A percentile compares a stretch with the other conserved stretches of the same genome.
Evolutionary conservation across 2,113 vertebrate genomes (phyloP).

Genomic region (Gobius niger): DNA sequence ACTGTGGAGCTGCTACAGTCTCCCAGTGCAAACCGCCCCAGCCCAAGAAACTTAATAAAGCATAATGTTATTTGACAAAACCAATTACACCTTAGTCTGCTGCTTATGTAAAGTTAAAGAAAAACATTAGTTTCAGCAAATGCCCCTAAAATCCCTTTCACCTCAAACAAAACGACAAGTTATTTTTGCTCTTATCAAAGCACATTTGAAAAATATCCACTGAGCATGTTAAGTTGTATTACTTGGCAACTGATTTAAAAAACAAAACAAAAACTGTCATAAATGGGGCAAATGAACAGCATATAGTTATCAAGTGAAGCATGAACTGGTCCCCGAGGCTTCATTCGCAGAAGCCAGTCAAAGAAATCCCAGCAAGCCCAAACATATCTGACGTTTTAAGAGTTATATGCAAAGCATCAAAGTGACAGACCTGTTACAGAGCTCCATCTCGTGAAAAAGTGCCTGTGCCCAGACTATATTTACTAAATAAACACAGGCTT

Average conservation of each 20-base stretch:
- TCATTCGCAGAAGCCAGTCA: slow-evolving; percentile 20
- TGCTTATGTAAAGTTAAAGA: too few relatives aligned
- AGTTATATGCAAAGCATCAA: not conserved
- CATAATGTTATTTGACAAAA: too few relatives aligned
- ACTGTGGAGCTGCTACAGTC: slow-evolving; percentile 37
- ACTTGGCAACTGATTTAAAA: not conserved
- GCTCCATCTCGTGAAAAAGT: slow-evolving; percentile 15
- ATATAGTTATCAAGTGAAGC: slow-evolving; percentile 23
- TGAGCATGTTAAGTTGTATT: slow-evolving; percentile 25
- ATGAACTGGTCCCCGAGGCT: slow-evolving; percentile 21
- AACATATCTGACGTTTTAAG: slow-evolving; percentile 27
- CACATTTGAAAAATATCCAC: slow-evolving; percentile 32
- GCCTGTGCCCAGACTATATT: slow-evolving; percentile 30
- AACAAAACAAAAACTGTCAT: slow-evolving; percentile 29
- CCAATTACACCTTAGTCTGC: too few relatives aligned
- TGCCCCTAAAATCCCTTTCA: not conserved
- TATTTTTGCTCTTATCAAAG: not conserved
- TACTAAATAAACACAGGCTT: slow-evolving; percentile 18
- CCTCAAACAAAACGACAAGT: not conserved
- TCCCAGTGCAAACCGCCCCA: not conserved
- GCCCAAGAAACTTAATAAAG: too few relatives aligned
- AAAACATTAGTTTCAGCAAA: not conserved
- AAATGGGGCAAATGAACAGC: slow-evolving; percentile 12
- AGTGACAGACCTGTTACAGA: slow-evolving; percentile 5
- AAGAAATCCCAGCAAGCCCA: slow-evolving; percentile 29